Evolutionary conservation across 2,113 vertebrate genomes (phyloP).

Genomic region (Pteruthius melanotis): DNA sequence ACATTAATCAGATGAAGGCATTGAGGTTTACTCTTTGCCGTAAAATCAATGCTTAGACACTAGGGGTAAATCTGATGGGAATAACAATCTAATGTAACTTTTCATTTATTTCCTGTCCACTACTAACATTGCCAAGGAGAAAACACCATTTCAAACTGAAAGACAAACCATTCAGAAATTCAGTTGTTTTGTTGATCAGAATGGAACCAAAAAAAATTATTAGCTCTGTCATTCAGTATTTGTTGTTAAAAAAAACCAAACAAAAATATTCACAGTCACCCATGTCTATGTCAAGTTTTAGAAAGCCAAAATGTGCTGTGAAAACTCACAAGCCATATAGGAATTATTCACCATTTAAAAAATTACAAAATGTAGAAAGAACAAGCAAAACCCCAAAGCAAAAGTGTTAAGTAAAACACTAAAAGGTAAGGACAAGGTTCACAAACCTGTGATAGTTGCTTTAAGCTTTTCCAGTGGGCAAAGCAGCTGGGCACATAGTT

Average conservation of each 20-base stretch:
- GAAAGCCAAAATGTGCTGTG: background rate
- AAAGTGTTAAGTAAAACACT: background rate
- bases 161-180: background rate
- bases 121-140: background rate
- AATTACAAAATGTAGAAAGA: background rate
- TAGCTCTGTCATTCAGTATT: background rate
- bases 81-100: background rate
- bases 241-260: background rate
- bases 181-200: background rate
- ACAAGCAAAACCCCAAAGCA: background rate
- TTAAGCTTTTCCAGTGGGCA: background rate
- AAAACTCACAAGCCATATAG: background rate
- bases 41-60: background rate
- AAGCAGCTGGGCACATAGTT: background rate
- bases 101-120: background rate
- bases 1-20: constrained; percentile 8
- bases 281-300: background rate
- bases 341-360: background rate
- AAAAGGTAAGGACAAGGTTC: background rate
- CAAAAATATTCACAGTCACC: background rate
- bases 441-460: background rate
- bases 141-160: background rate
- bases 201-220: background rate
- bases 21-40: background rate
- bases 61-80: background rate